Evolutionary conservation across 2,888 invertebrate species (phyloP), one percentile per base, ranked within the genome.

Genomic region (Cepaea hortensis): DNA sequence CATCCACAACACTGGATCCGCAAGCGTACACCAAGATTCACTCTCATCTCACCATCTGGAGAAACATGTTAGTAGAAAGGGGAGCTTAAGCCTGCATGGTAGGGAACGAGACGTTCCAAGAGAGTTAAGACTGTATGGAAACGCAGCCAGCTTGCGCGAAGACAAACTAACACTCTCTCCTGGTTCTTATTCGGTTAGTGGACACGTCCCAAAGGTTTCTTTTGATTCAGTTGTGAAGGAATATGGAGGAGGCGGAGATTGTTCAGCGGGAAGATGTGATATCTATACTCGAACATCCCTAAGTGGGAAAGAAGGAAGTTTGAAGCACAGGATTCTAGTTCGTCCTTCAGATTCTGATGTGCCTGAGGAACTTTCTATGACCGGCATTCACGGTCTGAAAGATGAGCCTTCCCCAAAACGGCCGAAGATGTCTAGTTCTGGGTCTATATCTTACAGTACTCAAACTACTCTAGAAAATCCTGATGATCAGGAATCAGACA

Each of bases 291-390:
- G 81, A 68, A 61, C 84, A 3, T 80, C 91, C 85, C 91, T 92
- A 62, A 91, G 91, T 85, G 96, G 96, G 68, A 96, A 96, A 90
- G 96, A 96, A 92, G 96, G 96, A 61, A 96, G 96, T 81, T 92
- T 96, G 82, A 96, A 96, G 92, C 96, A 96, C 93, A 94, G 96
- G 88, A 95, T 96, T 89, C 94, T 96, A 89, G 95, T 95, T 35
- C 95, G 96, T 85, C 96, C 96, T 62, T 93, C 94, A 61, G 93
- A 93, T 86, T 73, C 81, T 20, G 84, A 87, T 18, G 18, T 50
- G 23, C 68, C 48, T 35, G 80, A 73, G 23, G 87, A 85, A 62
- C 35, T 75, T 20, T 79, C 83, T 35, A 72, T 72, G 46, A 87
- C 75, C 46, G 75, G 84, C 23, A 83, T 20, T 23, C 65, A 79